Evolutionary conservation across 2,113 vertebrate genomes (phyloP).

Genomic region (Sinocyclocheilus anshuiensis): DNA sequence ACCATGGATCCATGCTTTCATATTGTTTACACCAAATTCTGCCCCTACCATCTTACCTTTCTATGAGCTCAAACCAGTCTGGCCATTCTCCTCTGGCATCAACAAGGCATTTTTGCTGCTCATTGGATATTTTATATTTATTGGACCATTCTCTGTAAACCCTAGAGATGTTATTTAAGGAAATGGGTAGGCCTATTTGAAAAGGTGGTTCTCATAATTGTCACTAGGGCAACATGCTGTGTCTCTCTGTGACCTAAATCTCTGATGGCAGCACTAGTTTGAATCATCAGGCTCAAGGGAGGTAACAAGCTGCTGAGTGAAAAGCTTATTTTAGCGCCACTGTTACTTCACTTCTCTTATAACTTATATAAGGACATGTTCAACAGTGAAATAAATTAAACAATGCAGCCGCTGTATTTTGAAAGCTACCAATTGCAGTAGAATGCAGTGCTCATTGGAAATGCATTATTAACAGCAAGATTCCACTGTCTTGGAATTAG

Average conservation of each 20-base stretch:
- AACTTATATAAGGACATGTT: neutral
- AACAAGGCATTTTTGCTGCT: no score
- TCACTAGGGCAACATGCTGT: conserved; percentile 32
- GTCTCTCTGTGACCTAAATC: conserved; percentile 49
- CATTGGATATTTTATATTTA: no score
- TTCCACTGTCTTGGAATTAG: neutral
- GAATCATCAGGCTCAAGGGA: conserved; percentile 48
- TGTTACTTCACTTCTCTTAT: neutral
- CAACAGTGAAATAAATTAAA: neutral
- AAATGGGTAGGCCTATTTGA: neutral
- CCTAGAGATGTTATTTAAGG: neutral
- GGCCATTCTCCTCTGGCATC: no score
- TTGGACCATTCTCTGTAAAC: no score
- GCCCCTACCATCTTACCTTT: no score
- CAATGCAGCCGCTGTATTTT: neutral
- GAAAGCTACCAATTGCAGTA: neutral
- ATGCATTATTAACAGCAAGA: neutral
- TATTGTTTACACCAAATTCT: no score
- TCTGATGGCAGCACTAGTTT: conserved; percentile 37
- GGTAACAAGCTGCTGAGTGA: conserved; percentile 45
- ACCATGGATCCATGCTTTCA: no score
- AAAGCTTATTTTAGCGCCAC: conserved; percentile 42
- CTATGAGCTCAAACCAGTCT: no score
- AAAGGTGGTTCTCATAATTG: conserved; percentile 22
- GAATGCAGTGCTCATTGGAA: neutral